A percentile compares a stretch with the other conserved stretches of the same genome.
Conservation (phyloP, 2,797 vertebrate species). For the Gobio occitaniae region DNA sequence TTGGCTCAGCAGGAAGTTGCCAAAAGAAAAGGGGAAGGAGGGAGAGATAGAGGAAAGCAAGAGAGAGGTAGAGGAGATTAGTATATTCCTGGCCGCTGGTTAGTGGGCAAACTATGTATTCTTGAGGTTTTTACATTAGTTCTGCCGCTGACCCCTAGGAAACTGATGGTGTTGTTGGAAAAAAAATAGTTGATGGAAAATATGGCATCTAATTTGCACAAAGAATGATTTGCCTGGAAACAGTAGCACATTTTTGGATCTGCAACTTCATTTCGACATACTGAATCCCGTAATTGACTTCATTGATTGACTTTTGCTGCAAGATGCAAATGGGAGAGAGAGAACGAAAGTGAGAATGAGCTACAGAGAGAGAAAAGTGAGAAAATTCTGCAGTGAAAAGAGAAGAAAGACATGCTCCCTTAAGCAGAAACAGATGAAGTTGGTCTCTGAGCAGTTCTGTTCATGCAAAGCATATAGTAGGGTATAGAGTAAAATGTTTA, state of each 20-base stretch:
- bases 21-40: conserved; percentile 19
- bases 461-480: neutral
- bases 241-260: conserved; percentile 19
- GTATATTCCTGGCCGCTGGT: conserved; percentile 63
- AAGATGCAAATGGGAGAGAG: conserved; percentile 47
- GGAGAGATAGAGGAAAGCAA: conserved; percentile 19
- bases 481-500: neutral
- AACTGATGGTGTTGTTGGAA: conserved; percentile 18
- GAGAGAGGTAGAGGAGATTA: conserved; percentile 55
- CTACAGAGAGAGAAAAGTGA: neutral
- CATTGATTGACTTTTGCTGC: conserved; percentile 54
- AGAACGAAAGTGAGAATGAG: conserved; percentile 33
- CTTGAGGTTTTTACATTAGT: conserved; percentile 13
- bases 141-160: conserved; percentile 63
- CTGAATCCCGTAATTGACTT: conserved; percentile 32
- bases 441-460: neutral
- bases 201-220: neutral
- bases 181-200: neutral
- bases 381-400: conserved; percentile 11
- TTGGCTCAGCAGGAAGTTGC: conserved; percentile 67
- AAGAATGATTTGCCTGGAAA: conserved; percentile 34
- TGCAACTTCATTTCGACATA: conserved; percentile 26
- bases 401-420: conserved; percentile 11
- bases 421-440: conserved; percentile 1
- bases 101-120: conserved; percentile 51